Base-by-base conservation (phyloP, 2,888 invertebrate genomes). In the Drosophila borealis region DNA sequence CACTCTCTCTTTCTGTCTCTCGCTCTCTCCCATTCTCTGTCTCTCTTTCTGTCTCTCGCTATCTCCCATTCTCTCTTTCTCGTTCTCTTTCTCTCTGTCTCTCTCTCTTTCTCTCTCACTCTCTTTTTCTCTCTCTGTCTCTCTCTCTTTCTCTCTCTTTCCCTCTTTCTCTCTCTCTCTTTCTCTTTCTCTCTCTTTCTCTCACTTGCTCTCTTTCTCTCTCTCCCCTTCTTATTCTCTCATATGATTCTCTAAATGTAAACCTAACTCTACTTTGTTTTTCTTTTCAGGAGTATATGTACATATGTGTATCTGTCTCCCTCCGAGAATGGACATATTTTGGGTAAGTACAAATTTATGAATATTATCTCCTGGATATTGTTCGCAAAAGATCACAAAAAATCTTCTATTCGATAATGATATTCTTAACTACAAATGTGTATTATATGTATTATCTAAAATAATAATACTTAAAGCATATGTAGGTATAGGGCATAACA, bases 401-500 rank as follows among this genome's bases (percentile, higher is more conserved):
- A 25, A 25, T 6, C 25, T 25, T 6, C 25, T 25, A 6, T 25
- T 25, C 25, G 25, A 25, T 25, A 25, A 25, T 6, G 2, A 25
- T 29, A 8, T 2, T 29, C 29, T 8, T 29, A 29, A 2, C 8
- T 8, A 8, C 29, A 8, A 29, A 2, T 8, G 29, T 29, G 37
- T 25, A 21, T 37, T 21, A 50, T 14, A 21, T 10, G 0, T 50
- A 25, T 51, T 37, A 37, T 53, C 41, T 14, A 29, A 13, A 41
- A 39, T 29, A 17, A 29, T 29, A 33, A 33, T 41, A 17, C 41
- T 33, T 41, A 33, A 6, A 29, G 53, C 41, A 53, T 13, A 4
- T 41, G 17, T 17, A 4, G 29, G 53, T 41, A 8, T 17, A 4
- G 29, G 53, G 41, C 8, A 11, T 44, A 37, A 29, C 37, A 65